Base-by-base conservation (phyloP, 2,113 vertebrate species). In the Leiothrix lutea region DNA sequence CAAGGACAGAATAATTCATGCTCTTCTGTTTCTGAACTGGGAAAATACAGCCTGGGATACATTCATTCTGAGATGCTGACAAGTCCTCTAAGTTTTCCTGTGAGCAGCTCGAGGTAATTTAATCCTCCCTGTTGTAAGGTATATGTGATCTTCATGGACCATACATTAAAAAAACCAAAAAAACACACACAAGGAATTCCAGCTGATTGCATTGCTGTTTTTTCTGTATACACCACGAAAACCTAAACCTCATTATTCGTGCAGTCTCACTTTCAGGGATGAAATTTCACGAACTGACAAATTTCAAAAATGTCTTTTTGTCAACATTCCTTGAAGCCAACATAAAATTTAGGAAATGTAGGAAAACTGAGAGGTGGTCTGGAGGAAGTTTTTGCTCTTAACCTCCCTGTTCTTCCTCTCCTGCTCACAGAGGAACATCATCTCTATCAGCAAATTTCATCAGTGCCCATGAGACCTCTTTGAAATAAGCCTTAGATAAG, bases 401-500 rank as follows among this genome's bases (percentile, higher is more conserved):
- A 65, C 11, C 78, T 92, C 33, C 54, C 48, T 84, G 2, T 69
- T 81, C 50, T 57, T 85, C 74, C 42, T 57, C 50, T 88, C 47
- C 69, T 92, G 85, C 72, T 74, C 56, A 57, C n/a, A 20, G 8
- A 71, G 60, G 44, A 62, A 61, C 71, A 71, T 42, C n/a, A 62
- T 35, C 10, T 71, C 71, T 73, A 17, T 74, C 86, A 94, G 65
- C 29, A 78, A 36, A 51, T 83, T 64, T 74, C 65, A 88, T 78
- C 48, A 65, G 8, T 5, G 16, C 56, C 57, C 85, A 4, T 78
- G 75, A 91, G 79, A 90, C 44, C 88, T 90, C 81, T 90, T 93
- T 74, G 86, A 93, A 93, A 92, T 86, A 88, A 81, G 69, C 80
- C 57, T 86, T 77, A 93, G 82, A 88, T 93, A 90, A 86, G 67